Evolutionary conservation across 2,888 invertebrate genomes (phyloP).

Genomic region (Oscheius sp.): DNA sequence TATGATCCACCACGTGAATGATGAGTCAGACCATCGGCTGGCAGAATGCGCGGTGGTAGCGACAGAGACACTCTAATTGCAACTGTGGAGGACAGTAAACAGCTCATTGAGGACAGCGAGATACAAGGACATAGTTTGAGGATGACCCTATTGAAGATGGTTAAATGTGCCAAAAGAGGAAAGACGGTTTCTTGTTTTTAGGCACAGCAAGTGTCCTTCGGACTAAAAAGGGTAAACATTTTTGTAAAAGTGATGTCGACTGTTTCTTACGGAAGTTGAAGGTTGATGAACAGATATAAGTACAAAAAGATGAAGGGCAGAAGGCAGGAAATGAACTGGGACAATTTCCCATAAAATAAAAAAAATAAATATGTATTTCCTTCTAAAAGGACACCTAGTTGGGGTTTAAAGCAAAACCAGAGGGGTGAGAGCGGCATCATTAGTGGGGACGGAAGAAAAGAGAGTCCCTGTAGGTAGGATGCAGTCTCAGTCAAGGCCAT

Average conservation of each 20-base stretch:
- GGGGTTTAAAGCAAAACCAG: no score
- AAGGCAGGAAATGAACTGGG: no score
- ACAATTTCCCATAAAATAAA: no score
- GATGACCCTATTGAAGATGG: neutral
- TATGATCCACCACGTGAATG: no score
- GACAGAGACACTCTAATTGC: constrained; percentile 30
- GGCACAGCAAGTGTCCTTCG: no score
- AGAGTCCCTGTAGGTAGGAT: constrained; percentile 5
- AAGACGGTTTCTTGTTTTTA: no score
- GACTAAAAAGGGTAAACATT: no score
- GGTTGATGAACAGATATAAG: no score
- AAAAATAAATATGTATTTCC: no score
- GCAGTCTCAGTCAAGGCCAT: constrained; percentile 33
- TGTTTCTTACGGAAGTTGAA: neutral
- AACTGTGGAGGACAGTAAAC: constrained; percentile 29
- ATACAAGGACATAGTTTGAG: constrained; percentile 1
- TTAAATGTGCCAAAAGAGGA: neutral
- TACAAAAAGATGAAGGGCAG: no score
- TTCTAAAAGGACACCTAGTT: no score
- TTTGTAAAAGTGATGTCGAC: neutral
- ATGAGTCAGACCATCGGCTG: constrained; percentile 2
- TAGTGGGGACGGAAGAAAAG: constrained; percentile 2
- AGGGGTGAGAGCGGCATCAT: constrained; percentile 23
- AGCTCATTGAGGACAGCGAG: constrained; percentile 32
- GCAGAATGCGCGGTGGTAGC: neutral